Base-by-base conservation (phyloP, 2,113 vertebrate species). In the Polypterus senegalus region DNA sequence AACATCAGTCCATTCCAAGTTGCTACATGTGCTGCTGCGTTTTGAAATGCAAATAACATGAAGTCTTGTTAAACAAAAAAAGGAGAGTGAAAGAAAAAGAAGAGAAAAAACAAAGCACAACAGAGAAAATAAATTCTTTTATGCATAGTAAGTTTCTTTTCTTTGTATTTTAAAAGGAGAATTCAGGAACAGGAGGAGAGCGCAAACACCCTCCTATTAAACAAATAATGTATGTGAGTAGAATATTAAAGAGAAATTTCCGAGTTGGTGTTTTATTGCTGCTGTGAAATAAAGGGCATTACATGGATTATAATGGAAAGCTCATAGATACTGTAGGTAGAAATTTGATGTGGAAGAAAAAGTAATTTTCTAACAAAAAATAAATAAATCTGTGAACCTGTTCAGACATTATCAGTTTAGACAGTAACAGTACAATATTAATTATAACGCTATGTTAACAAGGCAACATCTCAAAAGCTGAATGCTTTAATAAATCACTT, bases 11-110 rank as follows among this genome's bases (percentile, higher is more conserved):
- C 49, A 7, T 3, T 45, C 60, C 10, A 58, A 58, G 54, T 45
- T 59, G 58, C 49, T 60, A 65, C 58, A 60, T 49, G 52, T 6
- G 49, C 6, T 43, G 9, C n/a, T 47, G 27, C 27, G 51, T 60
- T 65, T 60, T 54, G 63, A 65, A 60, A 60, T 65, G 58, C 51
- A 65, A 54, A 60, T 60, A 59, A 10, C 7, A 46, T 44, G 63
- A 59, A 58, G 63, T 46, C 45, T 27, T 27, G 27, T 27, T 27
- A 9, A 52, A 46, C 43, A 49, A 49, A 52, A 53, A 57, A 64
- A 57, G 56, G 5, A 63, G 4, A 58, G 43, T 8, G 27, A 27
- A 27, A 27, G 27, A 27, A 27, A 27, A 27, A 27, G 27, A 27
- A 27, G 27, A 27, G 27, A 27, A 27, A 27, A 27, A 27, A 27